These are phyloP conservation scores for Galeruca laticollis DNA, from an alignment of 2,888 invertebrate genomes.

Conservation along the genomic window DNA sequence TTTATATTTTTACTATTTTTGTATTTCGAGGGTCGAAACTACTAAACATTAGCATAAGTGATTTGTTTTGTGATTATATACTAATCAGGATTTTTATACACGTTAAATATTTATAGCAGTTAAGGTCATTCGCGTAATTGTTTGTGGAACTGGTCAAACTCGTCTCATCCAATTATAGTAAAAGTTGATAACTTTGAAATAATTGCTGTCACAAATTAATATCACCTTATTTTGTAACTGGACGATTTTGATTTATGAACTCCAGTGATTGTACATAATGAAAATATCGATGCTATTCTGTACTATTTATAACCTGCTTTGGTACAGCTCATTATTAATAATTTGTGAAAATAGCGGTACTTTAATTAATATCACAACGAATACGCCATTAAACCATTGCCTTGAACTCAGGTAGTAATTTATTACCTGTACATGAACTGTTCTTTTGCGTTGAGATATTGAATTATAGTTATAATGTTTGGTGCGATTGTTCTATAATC, in stretches of 20 bases:
- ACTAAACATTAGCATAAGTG: not conserved
- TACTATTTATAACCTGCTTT: not conserved
- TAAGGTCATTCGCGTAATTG: not conserved
- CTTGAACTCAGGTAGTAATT: not conserved
- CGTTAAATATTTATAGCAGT: not conserved
- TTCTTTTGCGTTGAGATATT: not conserved
- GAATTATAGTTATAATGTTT: not conserved
- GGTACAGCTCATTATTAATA: constrained; percentile 5
- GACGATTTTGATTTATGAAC: not conserved
- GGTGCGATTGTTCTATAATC: not conserved
- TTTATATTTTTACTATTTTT: no score
- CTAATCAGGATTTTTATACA: no score
- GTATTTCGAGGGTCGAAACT: not conserved
- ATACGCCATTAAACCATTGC: not conserved
- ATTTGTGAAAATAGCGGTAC: constrained; percentile 10
- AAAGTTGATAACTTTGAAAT: constrained; percentile 10
- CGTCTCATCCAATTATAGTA: constrained; percentile 2
- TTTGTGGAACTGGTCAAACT: not conserved
- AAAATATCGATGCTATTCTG: not conserved
- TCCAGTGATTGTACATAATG: not conserved
- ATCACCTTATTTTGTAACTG: not conserved
- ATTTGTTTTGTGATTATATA: not conserved
- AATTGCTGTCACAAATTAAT: constrained; percentile 13
- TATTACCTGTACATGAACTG: no score
- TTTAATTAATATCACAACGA: constrained; percentile 7